These are phyloP conservation scores for Nematolebias whitei DNA, from an alignment of 2,113 vertebrate genomes.

Conservation along the genomic window DNA sequence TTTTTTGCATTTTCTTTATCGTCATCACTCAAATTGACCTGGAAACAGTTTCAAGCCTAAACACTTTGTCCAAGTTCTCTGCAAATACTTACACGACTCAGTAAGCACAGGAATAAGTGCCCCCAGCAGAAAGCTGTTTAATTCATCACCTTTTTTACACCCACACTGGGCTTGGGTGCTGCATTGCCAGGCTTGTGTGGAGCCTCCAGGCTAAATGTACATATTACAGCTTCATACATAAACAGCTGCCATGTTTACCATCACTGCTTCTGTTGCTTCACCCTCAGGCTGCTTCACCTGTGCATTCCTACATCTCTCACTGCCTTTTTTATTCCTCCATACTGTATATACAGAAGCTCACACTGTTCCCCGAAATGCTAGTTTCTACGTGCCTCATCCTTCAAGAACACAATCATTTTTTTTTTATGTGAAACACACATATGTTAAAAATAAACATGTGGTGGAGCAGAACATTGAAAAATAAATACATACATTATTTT, in stretches of 20 bases:
- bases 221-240: slow-evolving; percentile 43
- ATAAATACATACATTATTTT: not conserved
- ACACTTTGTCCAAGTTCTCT: not conserved
- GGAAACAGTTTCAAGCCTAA: not conserved
- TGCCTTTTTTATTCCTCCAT: not conserved
- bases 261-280: not conserved
- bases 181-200: slow-evolving; percentile 10
- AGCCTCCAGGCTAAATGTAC: slow-evolving; percentile 25
- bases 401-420: slow-evolving; percentile 43
- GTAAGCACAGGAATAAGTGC: not conserved
- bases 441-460: slow-evolving; percentile 31
- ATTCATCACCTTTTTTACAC: not conserved
- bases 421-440: slow-evolving; percentile 39
- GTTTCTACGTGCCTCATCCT: slow-evolving; percentile 42
- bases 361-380: slow-evolving; percentile 6
- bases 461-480: slow-evolving; percentile 35
- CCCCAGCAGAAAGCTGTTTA: not conserved
- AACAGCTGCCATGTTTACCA: slow-evolving; percentile 42
- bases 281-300: slow-evolving; percentile 17
- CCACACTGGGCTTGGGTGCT: not conserved
- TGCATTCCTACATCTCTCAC: not conserved
- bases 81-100: slow-evolving; percentile 8
- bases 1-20: not conserved
- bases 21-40: not conserved
- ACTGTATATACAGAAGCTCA: slow-evolving; percentile 5